Percentiles rank a stretch among this genome's conserved stretches.
These are phyloP conservation scores for Drosophila silvestris DNA, from an alignment of 2,888 invertebrate genomes.

Conservation along the genomic window DNA sequence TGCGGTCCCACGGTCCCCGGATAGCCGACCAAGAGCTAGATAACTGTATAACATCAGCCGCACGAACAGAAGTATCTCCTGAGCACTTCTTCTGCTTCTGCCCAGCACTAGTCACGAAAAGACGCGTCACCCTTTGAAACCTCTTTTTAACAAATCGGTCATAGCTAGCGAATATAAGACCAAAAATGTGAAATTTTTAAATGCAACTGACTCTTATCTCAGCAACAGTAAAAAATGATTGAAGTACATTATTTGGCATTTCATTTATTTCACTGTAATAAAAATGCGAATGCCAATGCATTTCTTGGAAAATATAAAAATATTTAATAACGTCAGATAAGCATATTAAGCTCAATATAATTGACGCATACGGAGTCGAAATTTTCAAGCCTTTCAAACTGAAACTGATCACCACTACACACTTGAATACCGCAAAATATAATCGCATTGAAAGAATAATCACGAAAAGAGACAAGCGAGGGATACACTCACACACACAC, in stretches of 20 bases:
- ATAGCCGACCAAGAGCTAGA: too few species aligned
- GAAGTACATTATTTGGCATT: not conserved
- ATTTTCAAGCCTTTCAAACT: not conserved
- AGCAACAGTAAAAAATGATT: not conserved
- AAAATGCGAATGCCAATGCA: not conserved
- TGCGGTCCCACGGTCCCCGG: too few species aligned
- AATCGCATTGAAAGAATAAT: constrained; percentile 6
- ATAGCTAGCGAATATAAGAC: not conserved
- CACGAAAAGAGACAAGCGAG: not conserved
- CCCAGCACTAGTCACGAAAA: not conserved
- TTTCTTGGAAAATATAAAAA: not conserved
- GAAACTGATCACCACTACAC: not conserved
- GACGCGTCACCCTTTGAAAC: not conserved
- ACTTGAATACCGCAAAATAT: not conserved
- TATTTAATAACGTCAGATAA: not conserved
- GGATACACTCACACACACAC: not conserved
- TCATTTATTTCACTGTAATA: not conserved
- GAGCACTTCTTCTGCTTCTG: not conserved
- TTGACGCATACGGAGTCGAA: not conserved
- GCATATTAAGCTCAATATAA: not conserved
- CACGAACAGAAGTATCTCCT: not conserved
- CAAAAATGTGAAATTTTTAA: not conserved
- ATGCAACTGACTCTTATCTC: too few species aligned
- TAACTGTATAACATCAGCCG: too few species aligned
- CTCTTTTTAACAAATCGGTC: not conserved